Percentiles rank a stretch among this genome's conserved stretches.
Conservation (phyloP, 2,113 vertebrate species). For the Phrynosoma blainvillii region DNA sequence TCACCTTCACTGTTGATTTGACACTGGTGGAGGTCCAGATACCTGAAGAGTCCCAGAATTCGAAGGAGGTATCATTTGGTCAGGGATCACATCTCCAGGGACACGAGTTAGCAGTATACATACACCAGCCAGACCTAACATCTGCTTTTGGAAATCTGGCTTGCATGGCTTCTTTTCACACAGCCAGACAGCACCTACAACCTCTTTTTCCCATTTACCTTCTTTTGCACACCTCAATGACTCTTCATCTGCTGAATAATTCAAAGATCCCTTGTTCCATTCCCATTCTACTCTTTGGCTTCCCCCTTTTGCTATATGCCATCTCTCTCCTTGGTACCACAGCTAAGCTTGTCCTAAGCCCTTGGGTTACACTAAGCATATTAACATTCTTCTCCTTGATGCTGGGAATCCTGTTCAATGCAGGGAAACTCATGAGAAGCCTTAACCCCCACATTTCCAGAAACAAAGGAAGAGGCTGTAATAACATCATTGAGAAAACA, state of each 20-base stretch:
- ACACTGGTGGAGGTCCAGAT: neutral
- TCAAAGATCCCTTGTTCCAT: neutral
- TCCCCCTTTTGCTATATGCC: constrained; percentile 17
- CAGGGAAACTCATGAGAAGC: constrained; percentile 23
- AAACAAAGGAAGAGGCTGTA: neutral
- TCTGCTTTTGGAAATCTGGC: neutral
- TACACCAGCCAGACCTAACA: neutral
- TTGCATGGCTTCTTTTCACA: neutral
- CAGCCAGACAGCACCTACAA: neutral
- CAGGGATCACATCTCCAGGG: neutral
- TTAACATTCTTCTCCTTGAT: constrained; percentile 54
- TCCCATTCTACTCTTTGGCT: constrained; percentile 18
- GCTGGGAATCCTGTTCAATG: constrained; percentile 41
- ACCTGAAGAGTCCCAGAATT: neutral
- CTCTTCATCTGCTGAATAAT: neutral
- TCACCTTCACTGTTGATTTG: neutral
- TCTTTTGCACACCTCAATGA: neutral
- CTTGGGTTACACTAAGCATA: constrained; percentile 49
- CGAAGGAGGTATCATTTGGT: neutral
- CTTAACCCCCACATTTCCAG: constrained; percentile 1
- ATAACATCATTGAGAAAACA: neutral
- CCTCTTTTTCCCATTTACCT: constrained; percentile 12
- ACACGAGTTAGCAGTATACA: neutral
- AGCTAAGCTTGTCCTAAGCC: constrained; percentile 24
- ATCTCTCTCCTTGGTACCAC: constrained; percentile 46